Base-by-base conservation (phyloP, 2,113 vertebrate species). In the Chaetodon auriga region DNA sequence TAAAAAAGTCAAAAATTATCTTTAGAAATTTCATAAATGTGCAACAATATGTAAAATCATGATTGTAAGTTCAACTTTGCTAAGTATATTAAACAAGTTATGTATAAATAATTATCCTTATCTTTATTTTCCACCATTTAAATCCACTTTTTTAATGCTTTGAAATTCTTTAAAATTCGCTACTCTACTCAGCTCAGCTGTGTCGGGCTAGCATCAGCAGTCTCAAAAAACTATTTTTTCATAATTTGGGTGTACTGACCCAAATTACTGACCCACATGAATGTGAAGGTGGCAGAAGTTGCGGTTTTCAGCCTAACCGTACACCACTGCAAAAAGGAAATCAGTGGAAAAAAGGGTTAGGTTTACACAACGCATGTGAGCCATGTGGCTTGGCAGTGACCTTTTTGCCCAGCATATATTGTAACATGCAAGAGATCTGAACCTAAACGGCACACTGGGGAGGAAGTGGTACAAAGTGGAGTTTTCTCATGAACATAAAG, bases 381-480 rank as follows among this genome's bases (percentile, higher is more conserved):
- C 30, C 19, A 3, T 70, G 82, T 63, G 51, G 74, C 43, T 75
- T 65, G 10, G 18, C 30, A 66, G 12, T 87, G 79, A 90, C 85
- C 83, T 93, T 83, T 87, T 68, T 66, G 70, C 77, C 43, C 65
- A 57, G 13, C 41, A 64, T 49, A 61, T 3, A 70, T 2, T 57
- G 30, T 58, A 60, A 74, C 19, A 80, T 21, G 68, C 36, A 25
- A 30, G 12, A 68, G 15, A 90, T 38, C 21, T 53, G 18, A 48
- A 65, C 53, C 57, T 83, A 16, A 80, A 54, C n/a, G 30, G 2
- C 8, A 8, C 38, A 11, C 36, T 57, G 55, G 66, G 71, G 65
- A 89, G 89, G 89, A 93, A 78, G 84, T 85, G 14, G 57, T 75
- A 62, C n/a, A 83, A 60, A 46, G 38, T 8, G 43, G 7, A 75